Evolutionary conservation across 64 coral and sea anemone species (phyloP).

Genomic region (Montipora efflorescens): DNA sequence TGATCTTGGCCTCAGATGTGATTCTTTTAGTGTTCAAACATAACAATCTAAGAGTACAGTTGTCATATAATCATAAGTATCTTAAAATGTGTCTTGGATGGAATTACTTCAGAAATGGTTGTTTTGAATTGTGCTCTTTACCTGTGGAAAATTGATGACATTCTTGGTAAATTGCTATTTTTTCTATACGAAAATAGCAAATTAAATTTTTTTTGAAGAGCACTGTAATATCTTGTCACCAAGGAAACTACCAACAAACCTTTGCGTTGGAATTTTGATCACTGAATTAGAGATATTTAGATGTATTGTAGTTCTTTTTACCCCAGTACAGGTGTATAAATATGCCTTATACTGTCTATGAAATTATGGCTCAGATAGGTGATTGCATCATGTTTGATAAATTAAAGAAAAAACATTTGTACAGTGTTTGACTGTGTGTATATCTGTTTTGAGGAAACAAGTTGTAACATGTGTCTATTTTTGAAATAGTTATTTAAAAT

Average conservation of each 20-base stretch:
- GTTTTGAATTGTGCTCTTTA: not conserved
- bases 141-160: constrained; percentile 41
- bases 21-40: constrained; percentile 5
- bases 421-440: not conserved
- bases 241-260: not conserved
- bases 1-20: not conserved
- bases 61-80: not conserved
- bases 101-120: not conserved
- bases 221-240: constrained; percentile 36
- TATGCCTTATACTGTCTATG: not conserved
- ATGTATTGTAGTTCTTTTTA: not conserved
- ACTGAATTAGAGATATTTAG: not conserved
- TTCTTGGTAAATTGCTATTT: not conserved
- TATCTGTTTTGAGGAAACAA: not conserved
- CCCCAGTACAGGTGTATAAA: not conserved
- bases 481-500: no score
- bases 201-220: not conserved
- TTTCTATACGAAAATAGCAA: not conserved
- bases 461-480: not conserved
- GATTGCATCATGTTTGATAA: not conserved
- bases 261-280: not conserved
- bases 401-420: not conserved
- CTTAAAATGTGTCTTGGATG: not conserved
- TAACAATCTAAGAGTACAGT: not conserved
- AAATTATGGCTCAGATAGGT: not conserved